phyloP scores from a whole-genome alignment of 2,113 vertebrate genomes.

The Paradisaea rubra region DNA sequence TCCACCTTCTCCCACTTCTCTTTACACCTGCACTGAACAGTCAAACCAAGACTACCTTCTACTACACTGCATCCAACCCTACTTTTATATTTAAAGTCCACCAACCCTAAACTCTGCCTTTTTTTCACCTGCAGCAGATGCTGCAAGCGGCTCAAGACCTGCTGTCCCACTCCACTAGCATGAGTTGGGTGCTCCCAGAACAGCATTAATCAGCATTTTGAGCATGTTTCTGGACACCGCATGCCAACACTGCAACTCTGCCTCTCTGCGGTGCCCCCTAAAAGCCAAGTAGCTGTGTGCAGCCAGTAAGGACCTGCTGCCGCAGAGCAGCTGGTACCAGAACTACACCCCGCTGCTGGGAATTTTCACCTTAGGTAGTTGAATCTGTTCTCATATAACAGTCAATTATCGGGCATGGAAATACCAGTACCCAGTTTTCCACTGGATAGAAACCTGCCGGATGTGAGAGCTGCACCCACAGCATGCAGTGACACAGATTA shows the following conservation, averaged over 20 bases:
- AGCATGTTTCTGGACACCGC: accelerated
- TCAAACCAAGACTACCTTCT: not conserved
- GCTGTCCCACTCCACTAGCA: no score
- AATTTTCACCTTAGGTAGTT: not conserved
- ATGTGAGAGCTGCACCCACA: not conserved
- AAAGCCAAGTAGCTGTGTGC: not conserved
- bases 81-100: not conserved
- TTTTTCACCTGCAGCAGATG: not conserved
- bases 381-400: not conserved
- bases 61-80: not conserved
- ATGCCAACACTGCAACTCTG: no score
- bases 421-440: not conserved
- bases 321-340: not conserved
- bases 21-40: not conserved
- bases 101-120: not conserved
- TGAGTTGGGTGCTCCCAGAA: not conserved
- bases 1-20: not conserved
- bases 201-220: not conserved
- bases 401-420: not conserved
- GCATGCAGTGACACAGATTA: accelerated
- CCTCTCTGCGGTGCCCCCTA: accelerated
- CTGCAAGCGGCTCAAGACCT: accelerated
- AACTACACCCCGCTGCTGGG: not conserved
- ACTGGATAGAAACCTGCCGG: not conserved
- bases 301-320: not conserved